Evolutionary conservation across 2,113 vertebrate genomes (phyloP), one percentile per base, ranked within the genome.

Genomic region (Neolamprologus modestus): DNA sequence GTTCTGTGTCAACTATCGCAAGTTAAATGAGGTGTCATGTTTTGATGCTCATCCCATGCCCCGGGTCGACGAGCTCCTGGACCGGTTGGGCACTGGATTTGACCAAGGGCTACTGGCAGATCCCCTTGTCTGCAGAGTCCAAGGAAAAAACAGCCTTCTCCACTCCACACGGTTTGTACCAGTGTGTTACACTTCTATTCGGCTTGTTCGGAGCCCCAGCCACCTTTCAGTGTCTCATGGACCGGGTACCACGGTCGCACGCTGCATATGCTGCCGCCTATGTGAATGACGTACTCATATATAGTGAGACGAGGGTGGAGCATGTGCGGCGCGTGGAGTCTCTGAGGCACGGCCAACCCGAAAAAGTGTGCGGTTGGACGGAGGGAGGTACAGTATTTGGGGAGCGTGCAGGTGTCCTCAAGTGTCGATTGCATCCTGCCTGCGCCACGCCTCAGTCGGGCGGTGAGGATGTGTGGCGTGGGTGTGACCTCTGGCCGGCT

Each of bases 281-380:
- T 26, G 11, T 55, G 21, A 26, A 55, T 55, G 54, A 55, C 4
- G 0, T 57, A 16, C 4, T 28, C 4, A 16, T 28, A 14, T 28
- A 57, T 28, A 28, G 55, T 28, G 55, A 57, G 7, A 28, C 4
- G 12, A 28, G 55, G 55, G 24, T 57, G 55, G 24, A 2, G 13
- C 24, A 57, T 28, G 12, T 57, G 54, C 0, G 7, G 7, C 4
- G 0, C 1, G 11, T 24, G 54, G 13, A 28, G 7, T 16, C 1
- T 28, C 24, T 57, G 55, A 57, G 55, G 55, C 55, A 57, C 13
- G 0, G 55, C 7, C 1, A 57, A 57, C 24, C 55, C 3, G 0
- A 28, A 57, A 28, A 57, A 28, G 13, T 28, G 24, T 57, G 13
- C 13, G 24, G 13, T 57, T 16, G 55, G 24, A 55, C 3, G 4